phyloP scores from a whole-genome alignment of 2,797 vertebrate species.

The Hyperoplus lanceolatus region DNA sequence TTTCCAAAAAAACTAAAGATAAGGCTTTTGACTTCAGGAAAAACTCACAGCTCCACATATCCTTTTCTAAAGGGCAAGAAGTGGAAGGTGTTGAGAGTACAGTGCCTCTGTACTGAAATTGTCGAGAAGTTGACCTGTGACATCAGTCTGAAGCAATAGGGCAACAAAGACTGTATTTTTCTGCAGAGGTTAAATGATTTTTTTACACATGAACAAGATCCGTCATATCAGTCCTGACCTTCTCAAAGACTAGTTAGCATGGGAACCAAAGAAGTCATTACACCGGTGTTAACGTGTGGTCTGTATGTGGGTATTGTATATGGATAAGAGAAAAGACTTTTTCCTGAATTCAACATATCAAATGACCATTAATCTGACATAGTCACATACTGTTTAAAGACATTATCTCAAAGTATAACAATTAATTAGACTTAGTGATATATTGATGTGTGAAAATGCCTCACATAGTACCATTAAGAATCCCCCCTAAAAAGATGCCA shows the following conservation, averaged over 20 bases:
- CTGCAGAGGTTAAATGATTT: neutral
- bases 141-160: neutral
- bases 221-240: neutral
- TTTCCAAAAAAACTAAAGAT: constrained; percentile 8
- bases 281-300: neutral
- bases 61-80: neutral
- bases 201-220: neutral
- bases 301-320: neutral
- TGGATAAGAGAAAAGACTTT: neutral
- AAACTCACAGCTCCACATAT: neutral
- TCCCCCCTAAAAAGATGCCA: neutral
- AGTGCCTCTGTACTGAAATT: neutral
- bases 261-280: neutral
- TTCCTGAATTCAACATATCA: too few species aligned
- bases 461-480: constrained; percentile 27
- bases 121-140: constrained; percentile 5
- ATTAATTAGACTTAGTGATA: constrained; percentile 53
- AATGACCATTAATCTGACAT: too few species aligned
- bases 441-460: constrained; percentile 29
- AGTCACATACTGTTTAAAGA: constrained; percentile 10
- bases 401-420: constrained; percentile 51
- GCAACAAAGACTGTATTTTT: neutral
- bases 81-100: neutral
- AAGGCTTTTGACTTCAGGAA: neutral
- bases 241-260: neutral